Evolutionary conservation across 1,140 invertebrate species (phyloP), one percentile per base, ranked within the genome.

Genomic region (Contarinia nasturtii): DNA sequence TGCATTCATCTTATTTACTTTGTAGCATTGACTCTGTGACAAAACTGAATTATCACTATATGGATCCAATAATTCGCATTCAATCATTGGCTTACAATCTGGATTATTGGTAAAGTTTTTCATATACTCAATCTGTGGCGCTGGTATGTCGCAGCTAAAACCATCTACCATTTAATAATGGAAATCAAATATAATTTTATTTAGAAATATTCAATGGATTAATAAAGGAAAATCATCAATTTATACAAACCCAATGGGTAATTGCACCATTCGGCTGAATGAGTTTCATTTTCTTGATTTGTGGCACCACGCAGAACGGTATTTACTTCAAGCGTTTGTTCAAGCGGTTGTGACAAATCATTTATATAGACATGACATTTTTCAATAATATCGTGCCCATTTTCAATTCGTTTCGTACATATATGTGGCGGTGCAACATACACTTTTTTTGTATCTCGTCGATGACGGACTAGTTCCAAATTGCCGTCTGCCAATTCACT

Each of bases 1-100:
- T 27, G 38, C 37, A 21, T 21, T 11, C 17, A 47, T 42, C n/a
- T 8, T 1, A 5, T 14, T 55, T 42, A 71, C 65, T 48, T 67
- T 64, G 7, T 71, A 60, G 52, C 80, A 82, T 54, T 78, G 73
- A 18, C 73, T 77, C 48, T 78, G 71, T 10, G 69, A 66, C 14
- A 83, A 59, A 1, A 81, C 66, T 49, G 73, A 77, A 46, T 71
- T 68, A 2, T 70, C 61, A 48, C 70, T 63, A 54, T 80, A 83
- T 0, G 79, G 76, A 59, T 82, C 67, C 10, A 74, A 61, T 8
- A 83, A 67, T 51, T 74, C 69, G 52, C 82, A 85, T 48, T 78
- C 67, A 37, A 85, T 71, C 3, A 73, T 68, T 8, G 75, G 72
- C 17, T 66, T 65, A 45, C 66, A 59, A 49, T 68, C 66, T 19